Base-by-base conservation (phyloP, 1,140 invertebrate genomes). In the Aphis craccivora region DNA sequence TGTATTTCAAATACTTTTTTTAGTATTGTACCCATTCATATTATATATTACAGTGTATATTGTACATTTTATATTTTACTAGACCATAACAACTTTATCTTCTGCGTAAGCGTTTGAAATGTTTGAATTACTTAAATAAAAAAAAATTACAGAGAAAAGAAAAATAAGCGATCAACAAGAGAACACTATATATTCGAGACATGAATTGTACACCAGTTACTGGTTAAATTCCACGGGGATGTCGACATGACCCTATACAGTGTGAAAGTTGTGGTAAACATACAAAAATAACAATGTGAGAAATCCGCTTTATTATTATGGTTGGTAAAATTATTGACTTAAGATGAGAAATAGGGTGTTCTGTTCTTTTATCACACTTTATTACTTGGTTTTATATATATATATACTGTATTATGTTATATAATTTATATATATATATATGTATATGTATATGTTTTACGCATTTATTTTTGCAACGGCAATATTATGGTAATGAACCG, bases 401-500 rank as follows among this genome's bases (percentile, higher is more conserved):
- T 76, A 76, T 76, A 76, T 4, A 45, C 45, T 76, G 18, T 76
- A 76, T 76, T 76, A n/a, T 86, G 23, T 35, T 2, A 53, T 9
- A 22, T 35, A 51, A 51, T 48, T 45, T 45, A 45, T 20, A 51
- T 51, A 51, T 51, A 51, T 51, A 18, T 48, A 48, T 48, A 14
- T 14, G 14, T 14, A 45, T 45, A 48, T 53, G 9, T 88, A 30
- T 55, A 37, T 89, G 87, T 37, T 89, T 55, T 89, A 89, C 40
- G 48, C 4, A 93, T 93, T 93, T 93, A 93, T 93, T 84, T 84
- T 93, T 40, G 48, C 76, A 93, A 93, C 48, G 48, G 37, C 76
- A 55, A 53, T 86, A 93, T 93, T 93, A 93, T 93, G 91, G 81
- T 93, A 93, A 93, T 93, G 67, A 86, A 93, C 81, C 20, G 35